Evolutionary conservation across 1,140 invertebrate genomes (phyloP), one percentile per base, ranked within the genome.

Genomic region (Zaprionus davidi): DNA sequence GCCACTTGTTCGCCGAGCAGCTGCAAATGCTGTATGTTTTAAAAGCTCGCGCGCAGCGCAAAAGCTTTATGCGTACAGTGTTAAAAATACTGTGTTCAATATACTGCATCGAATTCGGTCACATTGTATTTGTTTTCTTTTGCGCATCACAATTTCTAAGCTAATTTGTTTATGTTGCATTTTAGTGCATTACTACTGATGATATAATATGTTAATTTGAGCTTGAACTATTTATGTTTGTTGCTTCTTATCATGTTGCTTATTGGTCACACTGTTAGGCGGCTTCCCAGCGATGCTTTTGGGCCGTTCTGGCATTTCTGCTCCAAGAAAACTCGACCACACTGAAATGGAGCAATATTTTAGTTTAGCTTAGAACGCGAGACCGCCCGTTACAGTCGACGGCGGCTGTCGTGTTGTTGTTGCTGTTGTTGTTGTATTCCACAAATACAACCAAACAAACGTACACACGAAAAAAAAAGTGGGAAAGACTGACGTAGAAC

Each of bases 321-420:
- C 12, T 2, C 11, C 51, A 15, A 3, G 11, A 1, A 1, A 36
- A 6, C 12, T 64, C 81, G 81, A 78, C 15, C 82, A 83, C 83
- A 88, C 80, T 83, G 26, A 28, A 13, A 56, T 67, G 62, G 38
- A 60, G 60, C 65, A 71, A 76, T 55, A 71, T 71, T 90, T 88
- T 67, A 88, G 64, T 90, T 88, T 90, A 90, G 81, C 78, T 87
- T 81, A 90, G 85, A 88, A 88, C 85, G 81, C 78, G 78, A 90
- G 76, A 90, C 78, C 72, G 64, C 41, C 56, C 65, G 73, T 78
- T 84, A 76, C 85, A 57, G 78, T 58, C 71, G 56, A 56, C 84
- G 81, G 84, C 70, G 53, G 72, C 68, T 71, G 73, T 72, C 66
- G 53, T 75, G 81, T 84, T 82, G 78, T 79, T 85, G 76, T 82